phyloP scores from a whole-genome alignment of 2,888 invertebrate genomes.

The Panopea generosa region DNA sequence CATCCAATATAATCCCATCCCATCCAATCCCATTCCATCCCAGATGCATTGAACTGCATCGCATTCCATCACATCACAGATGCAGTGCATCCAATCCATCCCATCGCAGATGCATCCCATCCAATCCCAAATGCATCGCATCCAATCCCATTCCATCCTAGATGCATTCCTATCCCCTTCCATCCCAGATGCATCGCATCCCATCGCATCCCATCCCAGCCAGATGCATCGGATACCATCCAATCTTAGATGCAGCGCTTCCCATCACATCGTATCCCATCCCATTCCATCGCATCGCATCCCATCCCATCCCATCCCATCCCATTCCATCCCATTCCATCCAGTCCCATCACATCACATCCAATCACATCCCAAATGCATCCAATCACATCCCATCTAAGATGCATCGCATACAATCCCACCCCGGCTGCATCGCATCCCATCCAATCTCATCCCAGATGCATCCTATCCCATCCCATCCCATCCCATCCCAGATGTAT shows the following conservation, averaged over 20 bases:
- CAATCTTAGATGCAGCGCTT: neutral
- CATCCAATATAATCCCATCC: neutral
- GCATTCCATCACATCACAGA: constrained; percentile 1
- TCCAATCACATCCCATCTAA: neutral
- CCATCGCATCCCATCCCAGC: neutral
- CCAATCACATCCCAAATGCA: too few species aligned
- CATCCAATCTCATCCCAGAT: too few species aligned
- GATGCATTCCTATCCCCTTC: too few species aligned
- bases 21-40: neutral
- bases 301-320: neutral
- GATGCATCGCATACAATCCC: too few species aligned
- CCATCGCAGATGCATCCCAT: too few species aligned
- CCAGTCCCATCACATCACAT: neutral
- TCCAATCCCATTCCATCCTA: too few species aligned
- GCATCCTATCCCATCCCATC: too few species aligned
- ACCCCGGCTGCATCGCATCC: too few species aligned
- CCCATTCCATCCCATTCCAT: neutral
- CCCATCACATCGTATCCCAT: neutral
- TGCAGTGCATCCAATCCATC: neutral
- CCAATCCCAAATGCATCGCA: neutral
- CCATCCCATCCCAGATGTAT: too few species aligned
- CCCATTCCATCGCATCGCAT: neutral
- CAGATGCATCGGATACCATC: too few species aligned
- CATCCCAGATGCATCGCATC: neutral
- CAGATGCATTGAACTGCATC: too few species aligned